Conservation (phyloP, 1,140 invertebrate species). For the Procambarus clarkii region DNA sequence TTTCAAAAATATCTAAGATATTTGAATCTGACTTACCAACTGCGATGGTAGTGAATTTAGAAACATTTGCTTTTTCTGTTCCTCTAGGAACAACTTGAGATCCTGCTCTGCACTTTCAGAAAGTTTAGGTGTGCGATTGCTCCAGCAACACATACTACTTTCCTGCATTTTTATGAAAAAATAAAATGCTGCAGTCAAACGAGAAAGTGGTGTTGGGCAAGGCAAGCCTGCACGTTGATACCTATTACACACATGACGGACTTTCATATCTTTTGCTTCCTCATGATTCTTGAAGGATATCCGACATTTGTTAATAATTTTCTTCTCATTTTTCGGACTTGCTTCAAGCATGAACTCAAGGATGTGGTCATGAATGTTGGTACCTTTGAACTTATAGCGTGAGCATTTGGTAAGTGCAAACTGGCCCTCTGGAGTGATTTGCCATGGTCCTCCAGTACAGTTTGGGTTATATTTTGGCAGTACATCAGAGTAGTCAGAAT, state of each 20-base stretch:
- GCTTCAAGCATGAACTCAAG: slow-evolving; percentile 38
- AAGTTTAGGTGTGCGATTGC: background rate
- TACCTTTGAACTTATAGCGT: slow-evolving; percentile 17
- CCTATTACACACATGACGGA: slow-evolving; percentile 40
- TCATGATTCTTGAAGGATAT: slow-evolving; percentile 53
- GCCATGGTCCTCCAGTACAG: slow-evolving; percentile 21
- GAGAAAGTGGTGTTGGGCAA: slow-evolving; percentile 41
- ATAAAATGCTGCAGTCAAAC: background rate
- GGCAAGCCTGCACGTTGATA: slow-evolving; percentile 23
- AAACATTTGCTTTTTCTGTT: background rate
- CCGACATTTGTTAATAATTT: slow-evolving; percentile 25
- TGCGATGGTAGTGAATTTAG: background rate
- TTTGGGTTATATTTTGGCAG: slow-evolving; percentile 14
- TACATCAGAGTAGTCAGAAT: slow-evolving; percentile 38
- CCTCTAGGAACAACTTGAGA: background rate
- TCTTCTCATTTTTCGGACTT: slow-evolving; percentile 26
- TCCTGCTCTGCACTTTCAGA: slow-evolving; percentile 7
- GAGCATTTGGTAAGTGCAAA: slow-evolving; percentile 28
- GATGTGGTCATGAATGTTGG: slow-evolving; percentile 27
- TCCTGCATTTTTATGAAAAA: background rate
- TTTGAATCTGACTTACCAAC: too few species aligned
- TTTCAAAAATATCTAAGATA: too few species aligned
- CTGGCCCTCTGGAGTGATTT: slow-evolving; percentile 23
- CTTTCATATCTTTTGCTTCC: background rate
- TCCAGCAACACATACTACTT: background rate